Evolutionary conservation across 35 echinoderm and acorn worm genomes (phyloP).

Genomic region (Apostichopus japonicus): DNA sequence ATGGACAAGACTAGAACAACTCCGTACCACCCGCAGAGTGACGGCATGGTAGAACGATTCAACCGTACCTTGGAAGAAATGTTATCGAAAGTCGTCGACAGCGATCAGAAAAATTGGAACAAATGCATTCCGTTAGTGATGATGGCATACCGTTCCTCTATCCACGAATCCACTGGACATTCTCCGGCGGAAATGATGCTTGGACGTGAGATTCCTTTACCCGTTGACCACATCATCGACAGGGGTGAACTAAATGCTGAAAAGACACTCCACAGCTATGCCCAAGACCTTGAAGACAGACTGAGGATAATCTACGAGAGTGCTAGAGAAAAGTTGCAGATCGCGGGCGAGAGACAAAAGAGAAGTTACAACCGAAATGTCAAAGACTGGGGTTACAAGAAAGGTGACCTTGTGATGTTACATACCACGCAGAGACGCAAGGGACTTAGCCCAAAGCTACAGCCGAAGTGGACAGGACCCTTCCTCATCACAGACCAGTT

Average conservation of each 20-base stretch:
- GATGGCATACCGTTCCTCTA: slow-evolving; percentile 48
- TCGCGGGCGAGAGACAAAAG: not conserved
- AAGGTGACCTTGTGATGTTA: not conserved
- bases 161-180: slow-evolving; percentile 57
- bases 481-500: not conserved
- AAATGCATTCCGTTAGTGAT: slow-evolving; percentile 15
- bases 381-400: not conserved
- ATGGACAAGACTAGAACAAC: slow-evolving; percentile 59
- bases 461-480: not conserved
- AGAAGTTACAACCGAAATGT: not conserved
- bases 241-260: not conserved
- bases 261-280: not conserved
- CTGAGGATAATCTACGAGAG: not conserved
- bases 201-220: slow-evolving; percentile 35
- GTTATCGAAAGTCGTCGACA: not conserved
- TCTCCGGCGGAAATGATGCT: slow-evolving; percentile 44
- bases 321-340: not conserved
- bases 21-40: slow-evolving; percentile 10
- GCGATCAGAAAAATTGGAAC: slow-evolving; percentile 61
- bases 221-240: not conserved
- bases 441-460: not conserved
- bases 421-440: no score
- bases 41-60: slow-evolving; percentile 55
- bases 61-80: slow-evolving; percentile 31
- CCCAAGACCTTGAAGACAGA: not conserved